phyloP scores from a whole-genome alignment of 2,113 vertebrate genomes.

The Nicator chloris region DNA sequence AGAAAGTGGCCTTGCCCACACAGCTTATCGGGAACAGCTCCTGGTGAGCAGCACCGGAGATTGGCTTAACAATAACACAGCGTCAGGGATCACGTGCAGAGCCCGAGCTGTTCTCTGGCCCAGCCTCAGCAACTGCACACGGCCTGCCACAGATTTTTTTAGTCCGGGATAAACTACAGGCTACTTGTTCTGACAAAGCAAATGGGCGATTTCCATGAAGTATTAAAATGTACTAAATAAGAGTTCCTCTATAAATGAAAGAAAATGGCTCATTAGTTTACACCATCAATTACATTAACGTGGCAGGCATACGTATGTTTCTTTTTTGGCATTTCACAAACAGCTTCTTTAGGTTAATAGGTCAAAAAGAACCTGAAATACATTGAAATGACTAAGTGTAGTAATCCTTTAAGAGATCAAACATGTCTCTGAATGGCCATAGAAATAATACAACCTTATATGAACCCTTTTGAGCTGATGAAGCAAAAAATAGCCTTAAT shows the following conservation, averaged over 20 bases:
- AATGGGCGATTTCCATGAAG: neutral
- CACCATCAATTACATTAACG: neutral
- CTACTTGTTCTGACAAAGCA: neutral
- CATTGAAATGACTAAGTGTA: neutral
- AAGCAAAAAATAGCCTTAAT: neutral
- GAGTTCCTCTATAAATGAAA: neutral
- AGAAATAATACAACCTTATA: neutral
- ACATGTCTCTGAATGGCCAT: neutral
- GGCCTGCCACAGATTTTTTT: neutral
- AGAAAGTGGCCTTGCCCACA: neutral
- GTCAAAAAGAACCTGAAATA: neutral
- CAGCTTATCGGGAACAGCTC: neutral
- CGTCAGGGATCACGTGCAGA: accelerated
- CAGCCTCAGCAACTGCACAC: neutral
- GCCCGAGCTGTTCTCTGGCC: neutral
- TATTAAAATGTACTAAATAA: neutral
- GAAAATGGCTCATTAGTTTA: neutral
- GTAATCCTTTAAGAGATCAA: neutral
- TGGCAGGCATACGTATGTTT: neutral
- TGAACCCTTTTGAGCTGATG: neutral
- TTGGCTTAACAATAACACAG: accelerated
- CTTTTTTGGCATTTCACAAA: neutral
- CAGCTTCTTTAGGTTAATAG: neutral
- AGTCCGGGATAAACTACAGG: neutral
- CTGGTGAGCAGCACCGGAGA: neutral